Evolutionary conservation across 2,888 invertebrate species (phyloP).

Genomic region (Cecidostiba fungosa): DNA sequence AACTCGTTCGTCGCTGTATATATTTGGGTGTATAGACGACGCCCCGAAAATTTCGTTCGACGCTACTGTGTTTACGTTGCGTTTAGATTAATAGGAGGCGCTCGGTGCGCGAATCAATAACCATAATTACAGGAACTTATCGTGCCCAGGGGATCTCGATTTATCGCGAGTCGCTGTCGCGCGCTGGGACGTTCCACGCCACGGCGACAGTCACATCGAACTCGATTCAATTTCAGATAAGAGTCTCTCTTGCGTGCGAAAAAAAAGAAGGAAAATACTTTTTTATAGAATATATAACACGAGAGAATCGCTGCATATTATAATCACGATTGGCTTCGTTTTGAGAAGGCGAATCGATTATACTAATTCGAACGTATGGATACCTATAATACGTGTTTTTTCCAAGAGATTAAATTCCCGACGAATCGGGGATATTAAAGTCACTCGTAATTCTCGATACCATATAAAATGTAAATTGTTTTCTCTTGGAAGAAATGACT

Average conservation of each 20-base stretch:
- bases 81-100: background rate
- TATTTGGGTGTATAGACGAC: background rate
- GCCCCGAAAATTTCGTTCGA: background rate
- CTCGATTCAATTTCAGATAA: conserved; percentile 58
- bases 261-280: background rate
- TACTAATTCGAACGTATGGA: background rate
- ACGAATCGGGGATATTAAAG: background rate
- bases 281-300: background rate
- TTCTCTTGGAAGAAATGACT: conserved; percentile 27
- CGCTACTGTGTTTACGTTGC: background rate
- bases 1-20: background rate
- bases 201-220: background rate
- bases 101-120: conserved; percentile 15
- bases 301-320: background rate
- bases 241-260: background rate
- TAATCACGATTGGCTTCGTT: background rate
- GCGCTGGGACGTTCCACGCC: background rate
- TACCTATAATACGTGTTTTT: conserved; percentile 11
- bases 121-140: conserved; percentile 39
- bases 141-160: conserved; percentile 27
- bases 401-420: background rate
- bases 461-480: conserved; percentile 37
- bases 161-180: background rate
- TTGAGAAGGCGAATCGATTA: too few species aligned
- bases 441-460: conserved; percentile 21